These are phyloP conservation scores for Laothoe populi DNA, from an alignment of 2,888 invertebrate species.

Conservation along the genomic window DNA sequence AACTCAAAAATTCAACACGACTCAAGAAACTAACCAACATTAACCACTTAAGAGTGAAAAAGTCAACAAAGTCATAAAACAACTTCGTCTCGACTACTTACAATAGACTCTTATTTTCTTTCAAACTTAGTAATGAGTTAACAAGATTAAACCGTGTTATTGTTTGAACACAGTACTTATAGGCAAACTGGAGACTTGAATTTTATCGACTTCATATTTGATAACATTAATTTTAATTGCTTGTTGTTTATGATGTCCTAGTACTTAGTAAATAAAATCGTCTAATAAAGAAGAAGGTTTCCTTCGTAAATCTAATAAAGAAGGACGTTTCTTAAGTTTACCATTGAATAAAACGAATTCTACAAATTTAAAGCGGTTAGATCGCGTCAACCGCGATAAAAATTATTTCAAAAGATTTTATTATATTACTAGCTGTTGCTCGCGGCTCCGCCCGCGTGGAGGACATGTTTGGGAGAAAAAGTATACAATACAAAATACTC, in stretches of 20 bases:
- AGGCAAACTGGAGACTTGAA: neutral
- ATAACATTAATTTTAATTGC: neutral
- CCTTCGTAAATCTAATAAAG: too few relatives aligned
- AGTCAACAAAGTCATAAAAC: constrained; percentile 16
- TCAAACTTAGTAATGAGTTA: neutral
- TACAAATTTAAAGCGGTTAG: too few relatives aligned
- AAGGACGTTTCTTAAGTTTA: too few relatives aligned
- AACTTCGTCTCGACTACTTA: neutral
- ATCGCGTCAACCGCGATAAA: too few relatives aligned
- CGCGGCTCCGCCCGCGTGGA: too few relatives aligned
- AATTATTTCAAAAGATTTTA: too few relatives aligned
- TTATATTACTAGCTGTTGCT: too few relatives aligned
- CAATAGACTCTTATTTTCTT: constrained; percentile 10
- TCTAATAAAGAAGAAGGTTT: too few relatives aligned
- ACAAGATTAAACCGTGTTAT: neutral
- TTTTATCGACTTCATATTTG: too few relatives aligned
- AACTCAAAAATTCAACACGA: neutral
- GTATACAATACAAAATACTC: too few relatives aligned
- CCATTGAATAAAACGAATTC: too few relatives aligned
- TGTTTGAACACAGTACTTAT: neutral
- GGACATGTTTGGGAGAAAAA: too few relatives aligned
- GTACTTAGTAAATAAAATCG: neutral
- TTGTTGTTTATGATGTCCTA: neutral
- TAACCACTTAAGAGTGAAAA: constrained; percentile 1
- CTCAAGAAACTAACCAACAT: constrained; percentile 7